These are phyloP conservation scores for Serrognathus titanus DNA, from an alignment of 2,888 invertebrate genomes.

Conservation along the genomic window DNA sequence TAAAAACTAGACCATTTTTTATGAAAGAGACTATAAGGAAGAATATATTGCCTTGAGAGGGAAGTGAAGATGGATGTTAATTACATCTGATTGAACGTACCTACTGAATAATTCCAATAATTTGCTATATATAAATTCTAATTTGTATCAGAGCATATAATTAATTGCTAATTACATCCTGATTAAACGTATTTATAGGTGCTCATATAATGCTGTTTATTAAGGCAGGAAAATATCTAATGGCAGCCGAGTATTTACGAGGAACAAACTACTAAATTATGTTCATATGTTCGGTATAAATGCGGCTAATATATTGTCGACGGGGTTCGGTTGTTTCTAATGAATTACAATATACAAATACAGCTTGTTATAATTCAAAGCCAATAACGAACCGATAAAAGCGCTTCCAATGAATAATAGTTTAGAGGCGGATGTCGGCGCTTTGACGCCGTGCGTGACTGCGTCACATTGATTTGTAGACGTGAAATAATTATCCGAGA, in stretches of 20 bases:
- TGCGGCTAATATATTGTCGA: slow-evolving; percentile 13
- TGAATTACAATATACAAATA: slow-evolving; percentile 13
- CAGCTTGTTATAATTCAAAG: slow-evolving; percentile 13
- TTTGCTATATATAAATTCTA: too few relatives aligned
- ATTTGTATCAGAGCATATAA: too few relatives aligned
- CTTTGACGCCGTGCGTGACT: slow-evolving; percentile 25
- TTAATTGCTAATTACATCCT: too few relatives aligned
- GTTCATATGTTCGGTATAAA: slow-evolving; percentile 13
- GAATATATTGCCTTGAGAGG: too few relatives aligned
- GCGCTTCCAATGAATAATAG: slow-evolving; percentile 16
- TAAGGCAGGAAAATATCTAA: too few relatives aligned
- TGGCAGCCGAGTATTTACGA: slow-evolving; percentile 1
- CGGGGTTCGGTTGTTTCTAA: slow-evolving; percentile 3
- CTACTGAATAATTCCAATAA: too few relatives aligned
- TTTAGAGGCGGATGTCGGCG: slow-evolving; percentile 20
- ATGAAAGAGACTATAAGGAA: too few relatives aligned
- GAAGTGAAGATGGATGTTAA: too few relatives aligned
- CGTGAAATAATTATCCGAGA: slow-evolving; percentile 29
- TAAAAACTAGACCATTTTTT: too few relatives aligned
- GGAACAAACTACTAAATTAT: slow-evolving; percentile 13
- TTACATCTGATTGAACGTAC: too few relatives aligned
- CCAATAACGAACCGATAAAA: slow-evolving; percentile 15
- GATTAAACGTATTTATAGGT: too few relatives aligned
- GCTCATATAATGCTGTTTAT: too few relatives aligned
- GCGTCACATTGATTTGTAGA: slow-evolving; percentile 27